phyloP scores from a whole-genome alignment of 2,797 vertebrate species.

The Sorex maritimensis region DNA sequence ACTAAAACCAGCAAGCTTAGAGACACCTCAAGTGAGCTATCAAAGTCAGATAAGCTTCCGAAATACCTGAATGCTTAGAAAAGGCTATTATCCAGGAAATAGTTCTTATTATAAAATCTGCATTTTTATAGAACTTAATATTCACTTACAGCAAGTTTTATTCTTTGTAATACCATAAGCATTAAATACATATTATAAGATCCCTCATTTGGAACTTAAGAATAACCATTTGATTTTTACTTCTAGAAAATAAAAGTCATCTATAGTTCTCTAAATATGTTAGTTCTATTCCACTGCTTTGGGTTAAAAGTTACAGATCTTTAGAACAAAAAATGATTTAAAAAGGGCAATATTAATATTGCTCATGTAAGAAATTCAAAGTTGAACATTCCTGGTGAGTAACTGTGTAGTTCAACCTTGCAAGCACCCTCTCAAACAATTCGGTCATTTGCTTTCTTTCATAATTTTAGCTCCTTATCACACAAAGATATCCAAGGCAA shows the following conservation, averaged over 20 bases:
- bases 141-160: slow-evolving; percentile 76
- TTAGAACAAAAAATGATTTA: slow-evolving; percentile 37
- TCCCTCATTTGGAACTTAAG: slow-evolving; percentile 47
- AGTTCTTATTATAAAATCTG: slow-evolving; percentile 59
- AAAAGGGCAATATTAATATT: slow-evolving; percentile 29
- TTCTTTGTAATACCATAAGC: slow-evolving; percentile 70
- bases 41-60: slow-evolving; percentile 63
- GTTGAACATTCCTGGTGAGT: not conserved
- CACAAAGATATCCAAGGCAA: not conserved
- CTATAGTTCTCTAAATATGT: slow-evolving; percentile 45
- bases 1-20: slow-evolving; percentile 36
- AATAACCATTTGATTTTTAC: slow-evolving; percentile 63
- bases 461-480: not conserved
- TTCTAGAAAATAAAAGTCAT: slow-evolving; percentile 61
- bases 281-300: slow-evolving; percentile 52
- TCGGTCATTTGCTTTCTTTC: not conserved
- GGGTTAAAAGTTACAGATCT: slow-evolving; percentile 28
- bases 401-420: not conserved
- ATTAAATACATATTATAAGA: slow-evolving; percentile 67
- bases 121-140: slow-evolving; percentile 65
- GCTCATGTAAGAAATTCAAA: not conserved
- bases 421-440: not conserved
- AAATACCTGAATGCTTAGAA: slow-evolving; percentile 35
- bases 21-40: slow-evolving; percentile 62
- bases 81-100: slow-evolving; percentile 52